Evolutionary conservation across 2,113 vertebrate genomes (phyloP), one percentile per base, ranked within the genome.

Genomic region (Scopus umbretta): DNA sequence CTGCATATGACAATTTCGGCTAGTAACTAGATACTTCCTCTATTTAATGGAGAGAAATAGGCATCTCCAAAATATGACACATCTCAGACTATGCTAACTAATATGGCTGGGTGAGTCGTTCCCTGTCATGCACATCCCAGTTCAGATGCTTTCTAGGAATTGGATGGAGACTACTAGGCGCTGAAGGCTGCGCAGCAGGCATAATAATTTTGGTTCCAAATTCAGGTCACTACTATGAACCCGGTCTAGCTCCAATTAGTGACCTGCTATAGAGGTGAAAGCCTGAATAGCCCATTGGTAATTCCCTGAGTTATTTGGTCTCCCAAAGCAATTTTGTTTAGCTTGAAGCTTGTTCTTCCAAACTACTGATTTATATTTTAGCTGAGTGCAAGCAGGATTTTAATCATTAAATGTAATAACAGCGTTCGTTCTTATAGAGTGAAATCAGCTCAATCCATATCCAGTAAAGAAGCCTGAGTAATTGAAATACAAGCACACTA

Each of bases 251-350:
- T 96, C 79, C 95, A 97, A 97, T 96, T 97, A 97, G 89, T 96
- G 94, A 94, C 93, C 97, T 94, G 75, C 49, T 94, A 61, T 42
- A 94, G 88, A 86, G 92, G 95, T 94, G 93, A 96, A 96, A 94
- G 66, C 47, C 74, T 94, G 89, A 91, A 89, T 63, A 92, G 79
- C 62, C 94, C 93, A 49, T 38, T 88, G 84, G 84, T 94, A 97
- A 94, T 96, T 96, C 96, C 83, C 88, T 83, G 47, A 93, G 73
- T 92, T 96, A 95, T 96, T 94, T 87, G 50, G 72, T 88, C 68
- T 97, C 96, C 92, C 96, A 97, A 94, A 97, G 92, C 95, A 97
- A 97, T 97, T 96, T 96, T 94, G 65, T 95, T 97, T 96, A 92
- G 93, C 96, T 96, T 80, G 94, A 95, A 97, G 96, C 91, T 80